Evolutionary conservation across 2,113 vertebrate species (phyloP).

Genomic region (Stegastes partitus): DNA sequence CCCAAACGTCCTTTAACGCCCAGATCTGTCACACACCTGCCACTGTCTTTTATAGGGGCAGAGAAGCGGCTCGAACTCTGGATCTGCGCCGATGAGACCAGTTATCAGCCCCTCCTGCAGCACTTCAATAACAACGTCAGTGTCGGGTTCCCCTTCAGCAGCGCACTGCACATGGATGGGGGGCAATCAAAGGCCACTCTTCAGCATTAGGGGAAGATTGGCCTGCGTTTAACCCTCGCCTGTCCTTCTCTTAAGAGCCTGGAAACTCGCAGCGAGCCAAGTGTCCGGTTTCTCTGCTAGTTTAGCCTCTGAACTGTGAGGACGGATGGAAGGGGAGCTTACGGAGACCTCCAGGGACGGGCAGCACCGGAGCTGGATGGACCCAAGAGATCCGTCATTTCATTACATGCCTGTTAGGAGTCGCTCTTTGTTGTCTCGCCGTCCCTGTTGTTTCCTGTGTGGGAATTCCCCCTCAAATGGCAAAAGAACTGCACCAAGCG

Average conservation of each 20-base stretch:
- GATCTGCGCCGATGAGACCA: constrained; percentile 75
- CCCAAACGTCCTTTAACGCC: constrained; percentile 66
- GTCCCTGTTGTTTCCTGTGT: constrained; percentile 44
- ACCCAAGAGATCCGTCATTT: constrained; percentile 60
- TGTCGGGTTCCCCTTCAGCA: constrained; percentile 78
- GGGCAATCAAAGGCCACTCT: constrained; percentile 78
- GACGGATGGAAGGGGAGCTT: constrained; percentile 72
- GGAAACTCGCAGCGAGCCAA: constrained; percentile 44
- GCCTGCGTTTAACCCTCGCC: constrained; percentile 73
- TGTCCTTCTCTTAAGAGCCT: constrained; percentile 56
- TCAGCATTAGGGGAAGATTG: constrained; percentile 64
- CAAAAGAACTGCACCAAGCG: constrained; percentile 4
- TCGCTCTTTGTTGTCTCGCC: constrained; percentile 41
- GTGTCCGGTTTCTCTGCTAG: constrained; percentile 78
- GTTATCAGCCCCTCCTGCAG: constrained; percentile 74
- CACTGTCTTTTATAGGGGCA: constrained; percentile 78
- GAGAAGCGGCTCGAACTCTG: constrained; percentile 64
- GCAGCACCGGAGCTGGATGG: constrained; percentile 47
- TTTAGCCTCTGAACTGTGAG: constrained; percentile 78
- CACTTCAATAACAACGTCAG: constrained; percentile 79
- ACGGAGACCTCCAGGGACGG: constrained; percentile 66
- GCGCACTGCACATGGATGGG: constrained; percentile 57
- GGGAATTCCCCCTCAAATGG: constrained; percentile 40
- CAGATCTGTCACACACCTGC: constrained; percentile 83
- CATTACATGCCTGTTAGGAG: constrained; percentile 58